phyloP scores from a whole-genome alignment of 2,888 invertebrate species.

The Hipparchia sbordonii region DNA sequence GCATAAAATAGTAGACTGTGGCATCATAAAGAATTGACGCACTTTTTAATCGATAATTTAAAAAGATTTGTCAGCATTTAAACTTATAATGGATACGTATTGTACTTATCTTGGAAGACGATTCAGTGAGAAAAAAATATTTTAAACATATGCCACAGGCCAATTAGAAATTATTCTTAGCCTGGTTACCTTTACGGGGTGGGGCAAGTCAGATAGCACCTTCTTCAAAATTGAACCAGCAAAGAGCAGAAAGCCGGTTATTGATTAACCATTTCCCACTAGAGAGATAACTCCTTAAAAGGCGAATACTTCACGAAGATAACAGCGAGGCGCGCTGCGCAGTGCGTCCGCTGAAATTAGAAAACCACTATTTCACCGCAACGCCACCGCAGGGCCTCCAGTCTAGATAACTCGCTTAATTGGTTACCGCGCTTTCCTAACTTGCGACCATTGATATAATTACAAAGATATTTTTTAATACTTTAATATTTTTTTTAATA shows the following conservation, averaged over 20 bases:
- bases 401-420: neutral
- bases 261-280: neutral
- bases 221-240: neutral
- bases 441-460: neutral
- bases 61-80: no score
- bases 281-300: conserved; percentile 1
- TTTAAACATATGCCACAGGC: no score
- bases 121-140: no score
- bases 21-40: no score
- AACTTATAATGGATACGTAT: no score
- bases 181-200: no score
- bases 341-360: conserved; percentile 5
- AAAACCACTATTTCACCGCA: neutral
- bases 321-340: neutral
- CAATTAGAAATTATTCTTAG: no score
- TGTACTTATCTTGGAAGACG: no score
- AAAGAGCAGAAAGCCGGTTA: neutral
- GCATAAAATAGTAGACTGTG: no score
- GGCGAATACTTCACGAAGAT: conserved; percentile 5
- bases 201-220: neutral
- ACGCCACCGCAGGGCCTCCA: neutral
- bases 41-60: no score
- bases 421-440: neutral
- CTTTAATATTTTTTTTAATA: no score
- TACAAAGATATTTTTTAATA: neutral